Percentiles rank a stretch among this genome's conserved stretches.
Evolutionary conservation across 2,797 vertebrate species (phyloP).

Genomic region (Synaphobranchus kaupii): DNA sequence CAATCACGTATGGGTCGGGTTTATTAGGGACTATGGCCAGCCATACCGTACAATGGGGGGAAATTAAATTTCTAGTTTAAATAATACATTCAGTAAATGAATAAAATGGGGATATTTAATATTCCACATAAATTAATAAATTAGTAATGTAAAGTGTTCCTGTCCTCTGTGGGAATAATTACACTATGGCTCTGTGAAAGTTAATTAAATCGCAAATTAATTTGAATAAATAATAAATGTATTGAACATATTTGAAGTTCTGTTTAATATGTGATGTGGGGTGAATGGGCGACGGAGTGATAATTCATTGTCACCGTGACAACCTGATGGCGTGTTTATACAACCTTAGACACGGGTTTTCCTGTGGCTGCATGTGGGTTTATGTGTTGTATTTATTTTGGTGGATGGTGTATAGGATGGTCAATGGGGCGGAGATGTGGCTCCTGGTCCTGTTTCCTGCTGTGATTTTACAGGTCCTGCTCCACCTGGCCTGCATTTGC

Average conservation of each 20-base stretch:
- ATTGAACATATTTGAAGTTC: background rate
- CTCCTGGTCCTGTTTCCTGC: background rate
- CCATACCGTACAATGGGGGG: background rate
- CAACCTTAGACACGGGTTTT: background rate
- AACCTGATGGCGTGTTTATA: background rate
- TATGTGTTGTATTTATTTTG: background rate
- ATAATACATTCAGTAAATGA: constrained; percentile 3
- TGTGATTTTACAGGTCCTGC: background rate
- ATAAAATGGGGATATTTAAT: background rate
- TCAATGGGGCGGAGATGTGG: background rate
- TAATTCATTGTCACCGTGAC: background rate
- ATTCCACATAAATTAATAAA: constrained; percentile 5
- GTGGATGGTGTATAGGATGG: background rate
- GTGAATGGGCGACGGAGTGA: background rate
- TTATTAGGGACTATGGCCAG: background rate
- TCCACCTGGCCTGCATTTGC: background rate
- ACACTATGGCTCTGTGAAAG: background rate
- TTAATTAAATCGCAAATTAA: constrained; percentile 2
- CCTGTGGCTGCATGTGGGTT: background rate
- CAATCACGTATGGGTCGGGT: background rate
- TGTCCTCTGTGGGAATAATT: background rate
- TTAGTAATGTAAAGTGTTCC: background rate
- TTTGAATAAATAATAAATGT: constrained; percentile 14
- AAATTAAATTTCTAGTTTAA: background rate
- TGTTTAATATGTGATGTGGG: background rate